A percentile compares a stretch with the other conserved stretches of the same genome.
Conservation (phyloP, 1,140 invertebrate species). For the Drosophila neocordata region DNA sequence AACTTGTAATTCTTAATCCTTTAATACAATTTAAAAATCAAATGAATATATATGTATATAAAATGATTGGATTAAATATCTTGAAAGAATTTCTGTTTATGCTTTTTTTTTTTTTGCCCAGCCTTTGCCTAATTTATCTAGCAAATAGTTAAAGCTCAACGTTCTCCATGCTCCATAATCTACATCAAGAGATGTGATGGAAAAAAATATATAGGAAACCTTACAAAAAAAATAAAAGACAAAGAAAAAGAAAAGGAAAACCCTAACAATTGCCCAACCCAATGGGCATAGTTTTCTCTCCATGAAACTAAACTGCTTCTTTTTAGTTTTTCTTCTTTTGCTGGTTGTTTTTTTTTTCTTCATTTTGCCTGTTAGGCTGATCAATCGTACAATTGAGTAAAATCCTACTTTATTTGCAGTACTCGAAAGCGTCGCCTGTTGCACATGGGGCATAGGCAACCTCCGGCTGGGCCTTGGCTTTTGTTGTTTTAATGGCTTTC, state of each 20-base stretch:
- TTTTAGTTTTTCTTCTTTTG: conserved; percentile 13
- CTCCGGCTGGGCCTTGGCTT: conserved; percentile 53
- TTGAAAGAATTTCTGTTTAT: neutral
- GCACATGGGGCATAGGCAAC: conserved; percentile 23
- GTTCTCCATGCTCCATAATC: conserved; percentile 31
- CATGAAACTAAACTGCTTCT: neutral
- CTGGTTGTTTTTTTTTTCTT: conserved; percentile 27
- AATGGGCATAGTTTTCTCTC: conserved; percentile 43
- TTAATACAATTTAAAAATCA: no score
- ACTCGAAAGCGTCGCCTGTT: conserved; percentile 57
- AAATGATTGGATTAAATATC: neutral
- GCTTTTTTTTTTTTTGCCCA: conserved; percentile 34
- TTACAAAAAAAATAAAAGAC: no score
- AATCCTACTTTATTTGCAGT: conserved; percentile 80
- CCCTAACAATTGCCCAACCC: conserved; percentile 40
- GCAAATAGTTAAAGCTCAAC: conserved; percentile 53
- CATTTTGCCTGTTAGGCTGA: conserved; percentile 61
- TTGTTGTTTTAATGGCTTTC: conserved; percentile 82
- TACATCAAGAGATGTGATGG: conserved; percentile 43
- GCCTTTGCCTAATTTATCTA: conserved; percentile 37
- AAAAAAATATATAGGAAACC: neutral
- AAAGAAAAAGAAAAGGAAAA: neutral
- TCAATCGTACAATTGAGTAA: conserved; percentile 80
- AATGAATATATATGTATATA: no score
- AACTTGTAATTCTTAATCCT: no score